Conservation (phyloP, 2,113 vertebrate genomes). For the Serinus canaria region DNA sequence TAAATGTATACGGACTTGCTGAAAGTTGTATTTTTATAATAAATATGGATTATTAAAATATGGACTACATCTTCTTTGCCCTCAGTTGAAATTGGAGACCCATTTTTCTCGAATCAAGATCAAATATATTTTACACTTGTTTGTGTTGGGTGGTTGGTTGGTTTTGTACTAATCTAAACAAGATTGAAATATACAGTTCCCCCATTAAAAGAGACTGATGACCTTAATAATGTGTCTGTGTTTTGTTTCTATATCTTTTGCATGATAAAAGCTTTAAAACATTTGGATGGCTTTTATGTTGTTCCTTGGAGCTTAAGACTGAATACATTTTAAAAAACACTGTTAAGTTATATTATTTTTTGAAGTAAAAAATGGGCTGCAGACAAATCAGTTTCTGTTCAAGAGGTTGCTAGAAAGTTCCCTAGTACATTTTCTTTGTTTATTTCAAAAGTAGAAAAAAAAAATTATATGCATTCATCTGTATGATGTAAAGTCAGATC, state of each 20-base stretch:
- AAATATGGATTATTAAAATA: constrained; percentile 67
- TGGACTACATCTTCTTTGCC: constrained; percentile 71
- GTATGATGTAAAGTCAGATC: neutral
- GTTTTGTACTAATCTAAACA: constrained; percentile 74
- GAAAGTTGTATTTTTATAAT: constrained; percentile 72
- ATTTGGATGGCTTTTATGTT: constrained; percentile 52
- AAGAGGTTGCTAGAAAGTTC: neutral
- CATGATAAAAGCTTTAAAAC: constrained; percentile 60
- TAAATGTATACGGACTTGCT: constrained; percentile 63
- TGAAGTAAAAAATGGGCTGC: neutral
- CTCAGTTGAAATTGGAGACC: constrained; percentile 69
- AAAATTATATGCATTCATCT: neutral
- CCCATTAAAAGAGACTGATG: constrained; percentile 79
- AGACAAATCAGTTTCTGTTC: neutral
- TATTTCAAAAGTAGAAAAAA: neutral
- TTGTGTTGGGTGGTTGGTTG: constrained; percentile 71
- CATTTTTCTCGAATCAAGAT: constrained; percentile 53
- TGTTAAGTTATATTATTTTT: neutral
- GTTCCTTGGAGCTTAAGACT: constrained; percentile 5
- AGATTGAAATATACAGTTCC: constrained; percentile 69
- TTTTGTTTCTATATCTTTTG: constrained; percentile 78
- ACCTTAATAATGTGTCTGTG: constrained; percentile 77
- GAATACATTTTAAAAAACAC: neutral
- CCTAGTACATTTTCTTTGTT: neutral
- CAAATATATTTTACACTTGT: constrained; percentile 64